These are phyloP conservation scores for Coreius guichenoti DNA, from an alignment of 2,797 vertebrate species.

Conservation along the genomic window DNA sequence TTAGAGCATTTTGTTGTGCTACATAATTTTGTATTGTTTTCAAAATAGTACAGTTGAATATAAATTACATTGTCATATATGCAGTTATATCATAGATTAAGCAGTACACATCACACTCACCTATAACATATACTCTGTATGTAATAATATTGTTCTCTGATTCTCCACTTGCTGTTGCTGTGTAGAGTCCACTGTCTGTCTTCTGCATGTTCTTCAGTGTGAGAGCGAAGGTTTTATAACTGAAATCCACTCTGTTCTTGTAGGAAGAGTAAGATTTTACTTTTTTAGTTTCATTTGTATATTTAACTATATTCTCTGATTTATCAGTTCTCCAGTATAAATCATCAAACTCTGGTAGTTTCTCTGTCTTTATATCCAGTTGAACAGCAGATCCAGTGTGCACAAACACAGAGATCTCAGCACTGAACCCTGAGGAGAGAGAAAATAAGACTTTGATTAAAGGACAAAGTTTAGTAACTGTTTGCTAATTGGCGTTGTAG, in stretches of 20 bases:
- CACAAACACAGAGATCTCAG: conserved; percentile 32
- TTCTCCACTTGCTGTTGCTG: fast-evolving
- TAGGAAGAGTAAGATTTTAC: fast-evolving
- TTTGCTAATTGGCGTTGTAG: neutral
- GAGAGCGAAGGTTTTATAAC: conserved; percentile 30
- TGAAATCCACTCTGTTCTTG: neutral
- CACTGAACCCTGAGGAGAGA: neutral
- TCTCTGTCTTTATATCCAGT: neutral
- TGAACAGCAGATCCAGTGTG: conserved; percentile 23
- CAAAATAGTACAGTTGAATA: neutral
- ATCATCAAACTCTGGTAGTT: fast-evolving
- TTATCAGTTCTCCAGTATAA: conserved; percentile 1
- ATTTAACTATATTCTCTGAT: neutral
- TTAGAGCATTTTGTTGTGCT: too few relatives aligned
- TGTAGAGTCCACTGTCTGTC: neutral
- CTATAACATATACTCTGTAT: conserved; percentile 52
- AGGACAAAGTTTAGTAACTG: neutral
- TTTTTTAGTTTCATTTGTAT: fast-evolving
- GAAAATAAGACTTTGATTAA: neutral
- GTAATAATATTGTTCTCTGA: fast-evolving
- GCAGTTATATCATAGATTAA: fast-evolving
- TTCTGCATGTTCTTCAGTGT: neutral
- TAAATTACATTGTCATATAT: neutral
- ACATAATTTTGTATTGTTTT: too few relatives aligned
- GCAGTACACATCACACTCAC: conserved; percentile 28